These are phyloP conservation scores for Caenorhabditis zanzibari DNA, from an alignment of 2,888 invertebrate genomes.

Conservation along the genomic window DNA sequence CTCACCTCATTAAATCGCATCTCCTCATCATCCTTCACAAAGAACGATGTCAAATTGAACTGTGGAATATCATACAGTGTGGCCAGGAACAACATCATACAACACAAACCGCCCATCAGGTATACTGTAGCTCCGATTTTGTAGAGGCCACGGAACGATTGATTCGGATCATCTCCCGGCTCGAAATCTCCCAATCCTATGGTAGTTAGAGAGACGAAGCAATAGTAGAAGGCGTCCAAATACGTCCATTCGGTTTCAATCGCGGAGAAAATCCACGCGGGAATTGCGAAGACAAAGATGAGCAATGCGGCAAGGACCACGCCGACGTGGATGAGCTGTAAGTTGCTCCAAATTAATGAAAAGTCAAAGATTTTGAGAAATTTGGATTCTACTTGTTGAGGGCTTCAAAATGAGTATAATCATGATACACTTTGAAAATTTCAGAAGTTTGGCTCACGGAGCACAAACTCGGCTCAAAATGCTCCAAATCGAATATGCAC, in stretches of 20 bases:
- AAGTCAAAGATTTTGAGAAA: background rate
- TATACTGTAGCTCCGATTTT: conserved; percentile 91
- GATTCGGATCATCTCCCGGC: conserved; percentile 90
- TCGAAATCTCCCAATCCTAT: conserved; percentile 93
- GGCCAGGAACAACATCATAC: conserved; percentile 91
- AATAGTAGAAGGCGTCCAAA: conserved; percentile 93
- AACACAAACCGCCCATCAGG: conserved; percentile 90
- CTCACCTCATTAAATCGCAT: conserved; percentile 62
- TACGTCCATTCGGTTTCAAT: conserved; percentile 88
- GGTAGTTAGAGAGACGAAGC: conserved; percentile 93
- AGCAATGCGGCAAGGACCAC: conserved; percentile 86
- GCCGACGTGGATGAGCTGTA: conserved; percentile 87
- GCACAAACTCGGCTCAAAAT: background rate
- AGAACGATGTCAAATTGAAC: conserved; percentile 88
- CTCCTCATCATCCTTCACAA: conserved; percentile 73
- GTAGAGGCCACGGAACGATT: conserved; percentile 90
- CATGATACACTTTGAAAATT: background rate
- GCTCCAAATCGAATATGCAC: background rate
- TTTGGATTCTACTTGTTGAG: background rate
- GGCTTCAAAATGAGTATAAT: background rate
- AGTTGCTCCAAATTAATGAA: conserved; percentile 72
- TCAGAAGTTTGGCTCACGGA: background rate
- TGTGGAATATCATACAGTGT: conserved; percentile 94
- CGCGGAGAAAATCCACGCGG: conserved; percentile 89
- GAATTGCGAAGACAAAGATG: conserved; percentile 88